Evolutionary conservation across 2,888 invertebrate genomes (phyloP).

Genomic region (Coenonympha glycerion): DNA sequence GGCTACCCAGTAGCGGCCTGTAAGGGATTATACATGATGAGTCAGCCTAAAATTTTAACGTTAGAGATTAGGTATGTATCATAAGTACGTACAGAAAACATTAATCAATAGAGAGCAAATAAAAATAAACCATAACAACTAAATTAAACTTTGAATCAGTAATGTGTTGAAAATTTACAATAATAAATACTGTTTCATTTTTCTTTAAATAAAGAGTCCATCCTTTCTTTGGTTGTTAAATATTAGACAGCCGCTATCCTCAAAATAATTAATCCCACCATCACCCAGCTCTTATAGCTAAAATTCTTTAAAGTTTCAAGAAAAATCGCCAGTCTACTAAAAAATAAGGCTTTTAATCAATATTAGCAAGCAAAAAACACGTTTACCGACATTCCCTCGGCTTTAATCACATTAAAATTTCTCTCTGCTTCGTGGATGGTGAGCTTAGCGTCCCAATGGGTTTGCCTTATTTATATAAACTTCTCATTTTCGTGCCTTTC

Average conservation of each 20-base stretch:
- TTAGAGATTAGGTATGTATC: too few species aligned
- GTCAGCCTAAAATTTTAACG: neutral
- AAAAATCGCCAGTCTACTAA: neutral
- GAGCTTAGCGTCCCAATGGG: conserved; percentile 6
- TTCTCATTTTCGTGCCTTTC: neutral
- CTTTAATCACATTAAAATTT: conserved; percentile 44
- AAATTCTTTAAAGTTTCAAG: neutral
- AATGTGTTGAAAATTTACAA: too few species aligned
- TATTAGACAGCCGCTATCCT: too few species aligned
- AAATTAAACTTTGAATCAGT: too few species aligned
- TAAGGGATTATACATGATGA: conserved; percentile 1
- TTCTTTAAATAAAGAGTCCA: too few species aligned
- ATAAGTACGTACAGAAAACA: too few species aligned
- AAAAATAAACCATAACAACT: too few species aligned
- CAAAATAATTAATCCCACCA: neutral
- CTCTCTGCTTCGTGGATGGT: conserved; percentile 21
- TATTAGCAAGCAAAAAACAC: conserved; percentile 7
- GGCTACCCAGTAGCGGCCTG: neutral
- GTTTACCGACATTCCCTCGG: conserved; percentile 10
- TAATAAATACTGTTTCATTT: too few species aligned
- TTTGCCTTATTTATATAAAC: conserved; percentile 5
- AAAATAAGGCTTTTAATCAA: conserved; percentile 5
- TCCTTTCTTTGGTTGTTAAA: too few species aligned
- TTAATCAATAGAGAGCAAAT: too few species aligned
- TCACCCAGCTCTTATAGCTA: neutral